Percentiles rank a stretch among this genome's conserved stretches.
phyloP scores from a whole-genome alignment of 1,140 invertebrate genomes.

The Calephelis virginiensis region DNA sequence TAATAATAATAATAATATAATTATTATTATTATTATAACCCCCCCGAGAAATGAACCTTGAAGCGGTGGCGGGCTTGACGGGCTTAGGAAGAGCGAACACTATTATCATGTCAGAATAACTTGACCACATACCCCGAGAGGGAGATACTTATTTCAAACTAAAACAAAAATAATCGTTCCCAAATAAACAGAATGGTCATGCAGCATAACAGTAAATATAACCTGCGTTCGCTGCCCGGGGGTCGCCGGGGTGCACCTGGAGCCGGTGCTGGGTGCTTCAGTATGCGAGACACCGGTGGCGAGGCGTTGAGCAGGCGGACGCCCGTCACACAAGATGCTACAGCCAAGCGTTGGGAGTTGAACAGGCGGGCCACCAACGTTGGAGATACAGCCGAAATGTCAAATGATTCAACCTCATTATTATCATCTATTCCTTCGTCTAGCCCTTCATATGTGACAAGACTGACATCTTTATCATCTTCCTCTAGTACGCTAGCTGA shows the following conservation, averaged over 20 bases:
- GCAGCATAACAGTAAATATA: background rate
- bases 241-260: too few relatives aligned
- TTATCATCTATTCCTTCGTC: slow-evolving; percentile 1
- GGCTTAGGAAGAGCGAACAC: slow-evolving; percentile 1
- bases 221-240: slow-evolving; percentile 23
- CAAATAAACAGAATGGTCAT: background rate
- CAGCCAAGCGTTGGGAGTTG: slow-evolving; percentile 8
- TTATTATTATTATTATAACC: too few relatives aligned
- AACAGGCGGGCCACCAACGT: slow-evolving; percentile 5
- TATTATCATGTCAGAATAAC: background rate
- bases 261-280: too few relatives aligned
- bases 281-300: slow-evolving; percentile 16
- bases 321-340: background rate
- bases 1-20: too few relatives aligned
- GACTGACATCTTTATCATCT: background rate
- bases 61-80: slow-evolving; percentile 17
- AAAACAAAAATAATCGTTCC: background rate
- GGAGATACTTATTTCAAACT: background rate
- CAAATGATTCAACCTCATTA: background rate
- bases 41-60: background rate
- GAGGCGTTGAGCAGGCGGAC: slow-evolving; percentile 24
- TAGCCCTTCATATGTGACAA: background rate
- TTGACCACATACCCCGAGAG: background rate
- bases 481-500: background rate
- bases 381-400: background rate